phyloP scores from a whole-genome alignment of 2,797 vertebrate species.

The Eupleurogrammus muticus region DNA sequence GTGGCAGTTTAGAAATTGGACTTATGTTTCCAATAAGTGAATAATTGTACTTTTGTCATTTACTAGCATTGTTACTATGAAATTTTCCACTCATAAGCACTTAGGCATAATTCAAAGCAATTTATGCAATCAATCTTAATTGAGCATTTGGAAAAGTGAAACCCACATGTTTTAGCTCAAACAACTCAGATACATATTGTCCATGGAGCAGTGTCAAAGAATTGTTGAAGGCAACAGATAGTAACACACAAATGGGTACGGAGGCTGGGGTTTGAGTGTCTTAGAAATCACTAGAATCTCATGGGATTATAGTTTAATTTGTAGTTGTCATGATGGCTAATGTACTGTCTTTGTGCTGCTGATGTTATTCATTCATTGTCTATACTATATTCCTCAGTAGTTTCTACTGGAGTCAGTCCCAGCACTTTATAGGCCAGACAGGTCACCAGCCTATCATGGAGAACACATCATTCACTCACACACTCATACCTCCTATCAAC shows the following conservation, averaged over 20 bases:
- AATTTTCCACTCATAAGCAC: slow-evolving; percentile 34
- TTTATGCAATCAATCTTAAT: slow-evolving; percentile 49
- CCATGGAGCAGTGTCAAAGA: slow-evolving; percentile 44
- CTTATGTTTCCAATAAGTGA: slow-evolving; percentile 32
- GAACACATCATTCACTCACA: no score
- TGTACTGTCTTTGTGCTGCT: slow-evolving; percentile 10
- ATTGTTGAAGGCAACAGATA: slow-evolving; percentile 27
- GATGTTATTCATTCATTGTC: no score
- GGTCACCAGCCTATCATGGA: no score
- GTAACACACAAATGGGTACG: slow-evolving; percentile 34
- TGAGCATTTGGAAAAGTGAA: slow-evolving; percentile 49
- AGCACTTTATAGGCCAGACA: no score
- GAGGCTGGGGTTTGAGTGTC: slow-evolving; percentile 13
- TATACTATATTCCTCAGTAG: no score
- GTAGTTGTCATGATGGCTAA: slow-evolving; percentile 13
- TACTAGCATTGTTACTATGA: slow-evolving; percentile 37
- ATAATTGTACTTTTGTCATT: slow-evolving; percentile 48
- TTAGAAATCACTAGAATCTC: slow-evolving; percentile 7
- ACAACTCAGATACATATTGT: slow-evolving; percentile 17
- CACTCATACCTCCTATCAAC: no score
- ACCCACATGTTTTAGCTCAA: slow-evolving; percentile 44
- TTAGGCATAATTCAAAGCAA: slow-evolving; percentile 49
- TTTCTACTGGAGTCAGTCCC: no score
- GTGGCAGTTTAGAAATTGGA: slow-evolving; percentile 22
- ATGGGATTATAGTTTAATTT: slow-evolving; percentile 22